Evolutionary conservation across 2,113 vertebrate genomes (phyloP), one percentile per base, ranked within the genome.

Genomic region (Gnathonemus echidnorhynchus): DNA sequence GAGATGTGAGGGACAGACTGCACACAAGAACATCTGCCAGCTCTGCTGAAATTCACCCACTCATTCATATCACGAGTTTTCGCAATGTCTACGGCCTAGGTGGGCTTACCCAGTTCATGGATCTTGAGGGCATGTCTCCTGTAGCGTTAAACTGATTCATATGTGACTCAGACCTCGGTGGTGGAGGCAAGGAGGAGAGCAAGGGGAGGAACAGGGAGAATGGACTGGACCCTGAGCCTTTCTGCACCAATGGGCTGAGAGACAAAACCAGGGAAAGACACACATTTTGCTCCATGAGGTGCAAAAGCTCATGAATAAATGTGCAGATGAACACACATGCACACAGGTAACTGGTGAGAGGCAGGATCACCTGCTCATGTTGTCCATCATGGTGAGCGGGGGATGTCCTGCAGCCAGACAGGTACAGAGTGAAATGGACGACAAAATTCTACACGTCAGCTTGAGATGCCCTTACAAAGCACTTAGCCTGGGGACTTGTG

Each of bases 381-480:
- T 53, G 19, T 62, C 17, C 87, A 45, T 62, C 31, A n/a, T 2
- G 19, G 13, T 88, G 8, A 50, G 17, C 0, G 21, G 13, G 3
- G 87, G 53, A n/a, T 42, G 17, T 56, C 87, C 87, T 88, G 19
- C 87, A 88, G 52, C 15, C 27, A 86, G 21, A 62, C 52, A 89
- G 9, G 62, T 24, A 85, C 80, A 89, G 7, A 48, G 19, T 15
- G n/a, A 53, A 17, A 89, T 19, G 27, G 45, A 74, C 52, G 17
- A 45, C 42, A 84, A 24, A 24, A 48, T 24, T 24, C 3, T n/a
- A 19, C 83, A 48, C 45, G 8, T n/a, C 42, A 83, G 42, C 74
- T 80, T 31, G 35, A 3, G 19, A 45, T 19, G 19, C 42, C 42
- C 77, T 19, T 45, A 45, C 7, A 45, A 45, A 45, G 15, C 6